A percentile compares a stretch with the other conserved stretches of the same genome.
Conservation (phyloP, 64 coral and sea anemone species). For the Montipora efflorescens region DNA sequence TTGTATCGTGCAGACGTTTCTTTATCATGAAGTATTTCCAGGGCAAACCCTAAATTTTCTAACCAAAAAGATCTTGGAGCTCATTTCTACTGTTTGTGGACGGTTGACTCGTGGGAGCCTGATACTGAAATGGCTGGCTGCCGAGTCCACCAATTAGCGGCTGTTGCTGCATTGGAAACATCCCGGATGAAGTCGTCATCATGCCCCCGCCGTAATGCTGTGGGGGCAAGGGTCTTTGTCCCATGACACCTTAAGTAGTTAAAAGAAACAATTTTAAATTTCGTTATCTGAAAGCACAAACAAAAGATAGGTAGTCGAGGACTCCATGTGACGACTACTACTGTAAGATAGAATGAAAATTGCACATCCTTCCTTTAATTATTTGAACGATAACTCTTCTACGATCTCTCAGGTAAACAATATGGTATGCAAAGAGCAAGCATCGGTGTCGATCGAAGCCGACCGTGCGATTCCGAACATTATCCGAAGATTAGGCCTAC, state of each 20-base stretch:
- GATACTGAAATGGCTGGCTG: slow-evolving; percentile 47
- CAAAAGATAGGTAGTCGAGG: neutral
- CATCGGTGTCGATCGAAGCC: too few species aligned
- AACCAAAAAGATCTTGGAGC: slow-evolving; percentile 73
- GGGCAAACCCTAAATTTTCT: neutral
- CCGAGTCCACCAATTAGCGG: slow-evolving; percentile 45
- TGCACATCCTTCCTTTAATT: too few species aligned
- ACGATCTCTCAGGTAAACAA: too few species aligned
- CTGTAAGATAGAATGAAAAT: too few species aligned
- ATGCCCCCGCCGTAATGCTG: slow-evolving; percentile 44
- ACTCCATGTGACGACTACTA: too few species aligned
- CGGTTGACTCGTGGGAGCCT: slow-evolving; percentile 27
- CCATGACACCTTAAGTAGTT: slow-evolving; percentile 32
- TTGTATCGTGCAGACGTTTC: too few species aligned
- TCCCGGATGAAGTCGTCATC: slow-evolving; percentile 63
- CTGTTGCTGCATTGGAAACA: slow-evolving; percentile 60
- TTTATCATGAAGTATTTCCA: neutral
- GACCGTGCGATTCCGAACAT: too few species aligned
- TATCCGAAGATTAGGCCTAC: too few species aligned
- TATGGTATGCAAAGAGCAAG: too few species aligned
- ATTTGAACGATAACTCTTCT: too few species aligned
- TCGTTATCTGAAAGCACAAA: neutral
- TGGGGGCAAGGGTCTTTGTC: slow-evolving; percentile 20
- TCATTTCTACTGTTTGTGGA: slow-evolving; percentile 36
- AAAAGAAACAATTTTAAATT: neutral